phyloP scores from a whole-genome alignment of 2,888 invertebrate genomes.

The Argynnis bischoffii region DNA sequence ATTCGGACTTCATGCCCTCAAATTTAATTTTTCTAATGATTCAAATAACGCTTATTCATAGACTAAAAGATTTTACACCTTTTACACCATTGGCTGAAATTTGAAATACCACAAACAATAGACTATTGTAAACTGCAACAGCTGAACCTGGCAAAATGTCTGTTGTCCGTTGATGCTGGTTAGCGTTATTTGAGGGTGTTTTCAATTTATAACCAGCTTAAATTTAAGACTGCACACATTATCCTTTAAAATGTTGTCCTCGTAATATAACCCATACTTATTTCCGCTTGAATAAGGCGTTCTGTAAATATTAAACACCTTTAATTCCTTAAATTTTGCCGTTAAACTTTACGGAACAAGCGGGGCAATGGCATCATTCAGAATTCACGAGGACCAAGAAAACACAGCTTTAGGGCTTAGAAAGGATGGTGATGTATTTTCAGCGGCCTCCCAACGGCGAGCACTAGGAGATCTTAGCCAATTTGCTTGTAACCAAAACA shows the following conservation, averaged over 20 bases:
- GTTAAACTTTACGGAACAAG: constrained; percentile 69
- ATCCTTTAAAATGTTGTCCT: constrained; percentile 61
- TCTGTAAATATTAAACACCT: constrained; percentile 51
- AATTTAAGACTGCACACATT: constrained; percentile 56
- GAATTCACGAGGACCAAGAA: constrained; percentile 90
- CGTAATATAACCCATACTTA: constrained; percentile 45
- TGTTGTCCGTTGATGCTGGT: constrained; percentile 75
- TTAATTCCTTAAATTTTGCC: constrained; percentile 50
- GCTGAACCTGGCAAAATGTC: constrained; percentile 75
- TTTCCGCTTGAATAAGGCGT: constrained; percentile 55
- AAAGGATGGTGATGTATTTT: constrained; percentile 78
- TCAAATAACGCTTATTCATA: constrained; percentile 24
- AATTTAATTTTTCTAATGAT: not conserved
- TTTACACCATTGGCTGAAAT: constrained; percentile 62
- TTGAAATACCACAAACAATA: constrained; percentile 67
- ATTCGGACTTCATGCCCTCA: not conserved
- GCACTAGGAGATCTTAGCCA: constrained; percentile 85
- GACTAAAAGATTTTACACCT: constrained; percentile 16
- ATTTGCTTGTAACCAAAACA: constrained; percentile 79
- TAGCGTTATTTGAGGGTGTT: constrained; percentile 66
- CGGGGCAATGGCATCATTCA: constrained; percentile 86
- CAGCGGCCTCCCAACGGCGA: constrained; percentile 81
- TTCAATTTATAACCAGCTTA: constrained; percentile 51
- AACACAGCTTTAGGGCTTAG: constrained; percentile 82
- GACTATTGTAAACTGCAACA: constrained; percentile 71